phyloP scores from a whole-genome alignment of 2,113 vertebrate genomes.

The Macrotis lagotis region DNA sequence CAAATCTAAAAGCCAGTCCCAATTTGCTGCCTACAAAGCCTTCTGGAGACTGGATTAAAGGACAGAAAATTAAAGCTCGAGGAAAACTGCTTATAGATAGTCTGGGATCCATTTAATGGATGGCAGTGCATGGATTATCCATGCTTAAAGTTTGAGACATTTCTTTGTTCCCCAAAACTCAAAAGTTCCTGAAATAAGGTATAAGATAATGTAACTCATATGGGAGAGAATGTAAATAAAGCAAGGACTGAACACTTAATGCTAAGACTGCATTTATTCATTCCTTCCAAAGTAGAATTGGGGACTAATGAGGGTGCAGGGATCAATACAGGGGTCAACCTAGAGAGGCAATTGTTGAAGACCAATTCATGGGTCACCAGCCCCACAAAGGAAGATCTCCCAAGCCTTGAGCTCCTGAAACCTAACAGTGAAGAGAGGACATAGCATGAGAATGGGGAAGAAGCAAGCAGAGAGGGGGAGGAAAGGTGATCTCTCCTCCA shows the following conservation, averaged over 20 bases:
- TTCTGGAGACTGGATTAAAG: background rate
- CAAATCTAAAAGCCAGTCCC: constrained; percentile 23
- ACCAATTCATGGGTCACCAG: background rate
- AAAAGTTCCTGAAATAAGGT: constrained; percentile 15
- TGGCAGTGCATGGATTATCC: background rate
- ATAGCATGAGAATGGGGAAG: background rate
- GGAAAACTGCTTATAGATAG: background rate
- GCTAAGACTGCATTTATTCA: background rate
- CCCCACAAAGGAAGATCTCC: background rate
- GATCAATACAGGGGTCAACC: background rate
- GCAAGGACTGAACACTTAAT: background rate
- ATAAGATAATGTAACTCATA: background rate
- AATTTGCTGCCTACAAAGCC: constrained; percentile 16
- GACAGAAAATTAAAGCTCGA: constrained; percentile 50
- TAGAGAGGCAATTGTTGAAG: background rate
- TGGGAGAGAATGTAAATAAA: background rate
- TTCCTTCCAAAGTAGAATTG: background rate
- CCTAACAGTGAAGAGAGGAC: background rate
- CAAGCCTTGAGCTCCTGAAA: background rate
- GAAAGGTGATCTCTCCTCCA: background rate
- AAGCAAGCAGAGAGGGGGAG: background rate
- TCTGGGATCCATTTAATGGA: background rate
- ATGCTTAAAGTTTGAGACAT: constrained; percentile 1
- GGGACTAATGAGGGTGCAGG: background rate
- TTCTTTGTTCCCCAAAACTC: constrained; percentile 13